These are phyloP conservation scores for Pseudomyrmex sp. DNA, from an alignment of 1,140 invertebrate species.

Conservation along the genomic window DNA sequence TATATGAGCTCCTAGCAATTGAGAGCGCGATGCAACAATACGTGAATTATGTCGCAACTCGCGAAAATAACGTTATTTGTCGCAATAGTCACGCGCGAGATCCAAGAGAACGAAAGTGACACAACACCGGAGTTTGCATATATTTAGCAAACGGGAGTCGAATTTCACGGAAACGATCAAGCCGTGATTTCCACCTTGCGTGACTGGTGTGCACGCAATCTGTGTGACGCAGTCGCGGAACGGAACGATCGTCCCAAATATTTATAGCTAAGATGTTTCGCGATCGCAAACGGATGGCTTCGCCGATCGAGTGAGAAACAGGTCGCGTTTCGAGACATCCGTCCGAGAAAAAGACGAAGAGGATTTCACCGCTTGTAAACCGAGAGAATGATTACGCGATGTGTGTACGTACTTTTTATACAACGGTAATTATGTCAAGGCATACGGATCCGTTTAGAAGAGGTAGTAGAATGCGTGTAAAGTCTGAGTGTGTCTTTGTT, in stretches of 20 bases:
- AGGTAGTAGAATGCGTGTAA: background rate
- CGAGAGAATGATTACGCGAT: background rate
- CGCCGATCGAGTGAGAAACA: background rate
- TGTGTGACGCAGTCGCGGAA: background rate
- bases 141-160: background rate
- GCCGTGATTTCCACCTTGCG: background rate
- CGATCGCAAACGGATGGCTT: background rate
- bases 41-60: background rate
- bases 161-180: conserved; percentile 15
- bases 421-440: background rate
- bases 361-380: background rate
- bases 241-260: too few relatives aligned
- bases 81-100: background rate
- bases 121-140: background rate
- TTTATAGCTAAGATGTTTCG: conserved; percentile 16
- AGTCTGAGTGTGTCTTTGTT: background rate
- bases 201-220: background rate
- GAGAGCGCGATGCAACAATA: background rate
- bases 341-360: too few relatives aligned
- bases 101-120: background rate
- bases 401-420: background rate
- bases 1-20: background rate
- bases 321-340: too few relatives aligned
- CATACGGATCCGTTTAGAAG: background rate
- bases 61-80: background rate